Conservation (phyloP, 2,888 invertebrate genomes). For the Camponotus fellah region DNA sequence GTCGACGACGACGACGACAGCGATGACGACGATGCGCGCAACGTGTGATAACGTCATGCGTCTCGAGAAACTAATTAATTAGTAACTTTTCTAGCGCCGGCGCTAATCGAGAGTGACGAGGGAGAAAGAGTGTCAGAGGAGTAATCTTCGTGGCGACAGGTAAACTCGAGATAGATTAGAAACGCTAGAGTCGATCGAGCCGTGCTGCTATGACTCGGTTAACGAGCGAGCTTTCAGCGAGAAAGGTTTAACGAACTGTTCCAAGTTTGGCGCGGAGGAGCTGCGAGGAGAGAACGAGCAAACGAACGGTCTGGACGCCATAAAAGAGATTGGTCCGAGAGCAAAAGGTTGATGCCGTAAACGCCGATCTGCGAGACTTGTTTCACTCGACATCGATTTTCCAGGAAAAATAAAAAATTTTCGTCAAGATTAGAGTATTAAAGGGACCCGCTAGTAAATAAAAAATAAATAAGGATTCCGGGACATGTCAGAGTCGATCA, state of each 20-base stretch:
- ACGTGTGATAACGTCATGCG: constrained; percentile 77
- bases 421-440: neutral
- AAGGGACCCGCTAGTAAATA: neutral
- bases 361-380: neutral
- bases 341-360: constrained; percentile 5
- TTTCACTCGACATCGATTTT: neutral
- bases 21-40: constrained; percentile 57
- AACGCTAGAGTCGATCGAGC: constrained; percentile 32
- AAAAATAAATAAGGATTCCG: neutral
- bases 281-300: constrained; percentile 29
- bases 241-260: constrained; percentile 52
- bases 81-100: constrained; percentile 80
- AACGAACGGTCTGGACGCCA: neutral
- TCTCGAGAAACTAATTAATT: constrained; percentile 82
- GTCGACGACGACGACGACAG: constrained; percentile 47
- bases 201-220: constrained; percentile 42
- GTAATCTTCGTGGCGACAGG: constrained; percentile 33
- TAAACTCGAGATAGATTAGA: constrained; percentile 17
- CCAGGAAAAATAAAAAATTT: neutral
- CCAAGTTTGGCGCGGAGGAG: constrained; percentile 45
- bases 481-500: neutral
- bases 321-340: neutral
- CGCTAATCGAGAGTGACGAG: constrained; percentile 56
- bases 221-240: constrained; percentile 52
- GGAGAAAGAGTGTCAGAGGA: neutral